Evolutionary conservation across 2,113 vertebrate species (phyloP).

Genomic region (Psephotus haematonotus): DNA sequence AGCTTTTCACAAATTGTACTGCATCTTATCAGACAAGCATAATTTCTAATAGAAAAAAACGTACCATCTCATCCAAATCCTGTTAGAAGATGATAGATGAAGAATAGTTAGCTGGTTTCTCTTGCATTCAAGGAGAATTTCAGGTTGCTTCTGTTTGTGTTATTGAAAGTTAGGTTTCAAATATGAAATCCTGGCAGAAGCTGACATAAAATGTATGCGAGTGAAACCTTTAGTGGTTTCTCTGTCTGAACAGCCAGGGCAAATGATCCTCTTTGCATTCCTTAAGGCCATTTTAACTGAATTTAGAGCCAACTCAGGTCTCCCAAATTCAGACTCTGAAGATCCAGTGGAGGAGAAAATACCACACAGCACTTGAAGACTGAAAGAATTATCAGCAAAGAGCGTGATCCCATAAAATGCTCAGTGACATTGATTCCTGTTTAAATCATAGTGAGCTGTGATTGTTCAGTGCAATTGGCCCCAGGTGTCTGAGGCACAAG

Average conservation of each 20-base stretch:
- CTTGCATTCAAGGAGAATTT: neutral
- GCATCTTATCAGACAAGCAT: neutral
- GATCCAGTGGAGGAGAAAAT: slow-evolving; percentile 6
- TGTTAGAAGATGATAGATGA: neutral
- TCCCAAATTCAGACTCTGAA: neutral
- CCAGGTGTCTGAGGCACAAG: neutral
- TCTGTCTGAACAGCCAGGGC: neutral
- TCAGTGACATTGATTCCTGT: neutral
- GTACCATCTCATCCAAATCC: neutral
- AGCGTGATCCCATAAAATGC: neutral
- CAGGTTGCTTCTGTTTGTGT: neutral
- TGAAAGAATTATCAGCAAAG: neutral
- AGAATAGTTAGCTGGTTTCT: neutral
- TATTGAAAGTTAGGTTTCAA: neutral
- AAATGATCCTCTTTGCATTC: neutral
- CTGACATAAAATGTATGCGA: neutral
- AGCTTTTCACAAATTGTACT: neutral
- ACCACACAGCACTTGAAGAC: neutral
- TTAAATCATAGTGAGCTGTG: slow-evolving; percentile 5
- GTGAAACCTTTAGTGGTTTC: neutral
- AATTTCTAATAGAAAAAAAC: neutral
- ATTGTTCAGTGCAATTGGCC: neutral
- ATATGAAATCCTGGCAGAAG: neutral
- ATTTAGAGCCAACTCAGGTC: neutral
- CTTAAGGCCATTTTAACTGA: neutral